These are phyloP conservation scores for Cirrhinus molitorella DNA, from an alignment of 2,797 vertebrate species.

Conservation along the genomic window DNA sequence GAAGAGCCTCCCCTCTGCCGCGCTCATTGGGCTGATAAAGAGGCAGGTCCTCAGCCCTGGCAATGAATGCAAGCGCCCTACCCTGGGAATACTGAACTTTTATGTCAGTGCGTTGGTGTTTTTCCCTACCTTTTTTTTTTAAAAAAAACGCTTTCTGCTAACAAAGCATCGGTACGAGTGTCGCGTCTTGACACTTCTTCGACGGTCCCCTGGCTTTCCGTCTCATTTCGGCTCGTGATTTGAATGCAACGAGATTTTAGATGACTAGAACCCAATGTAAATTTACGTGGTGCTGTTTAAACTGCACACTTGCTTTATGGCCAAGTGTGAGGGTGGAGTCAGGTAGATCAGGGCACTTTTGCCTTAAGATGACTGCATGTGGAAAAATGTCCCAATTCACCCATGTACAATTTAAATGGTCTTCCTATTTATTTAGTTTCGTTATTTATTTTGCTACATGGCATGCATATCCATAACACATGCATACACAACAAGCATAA, in stretches of 20 bases:
- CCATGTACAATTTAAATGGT: too few relatives aligned
- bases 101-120: slow-evolving; percentile 44
- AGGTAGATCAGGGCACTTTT: background rate
- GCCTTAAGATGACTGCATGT: background rate
- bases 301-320: background rate
- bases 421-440: too few relatives aligned
- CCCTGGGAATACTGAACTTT: slow-evolving; percentile 79
- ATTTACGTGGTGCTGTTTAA: slow-evolving; percentile 37
- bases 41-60: slow-evolving; percentile 90
- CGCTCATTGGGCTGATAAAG: slow-evolving; percentile 94
- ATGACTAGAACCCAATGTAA: background rate
- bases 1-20: slow-evolving; percentile 88
- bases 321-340: background rate
- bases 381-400: background rate
- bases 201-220: slow-evolving; percentile 13
- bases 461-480: too few relatives aligned
- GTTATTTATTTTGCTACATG: too few relatives aligned
- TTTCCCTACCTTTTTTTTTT: background rate
- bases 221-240: slow-evolving; percentile 8
- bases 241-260: slow-evolving; percentile 15
- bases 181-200: background rate
- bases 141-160: slow-evolving; percentile 7
- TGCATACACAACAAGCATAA: background rate
- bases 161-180: background rate
- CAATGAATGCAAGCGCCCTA: slow-evolving; percentile 81